Evolutionary conservation across 1,140 invertebrate species (phyloP).

Genomic region (Neuroterus valhalla): DNA sequence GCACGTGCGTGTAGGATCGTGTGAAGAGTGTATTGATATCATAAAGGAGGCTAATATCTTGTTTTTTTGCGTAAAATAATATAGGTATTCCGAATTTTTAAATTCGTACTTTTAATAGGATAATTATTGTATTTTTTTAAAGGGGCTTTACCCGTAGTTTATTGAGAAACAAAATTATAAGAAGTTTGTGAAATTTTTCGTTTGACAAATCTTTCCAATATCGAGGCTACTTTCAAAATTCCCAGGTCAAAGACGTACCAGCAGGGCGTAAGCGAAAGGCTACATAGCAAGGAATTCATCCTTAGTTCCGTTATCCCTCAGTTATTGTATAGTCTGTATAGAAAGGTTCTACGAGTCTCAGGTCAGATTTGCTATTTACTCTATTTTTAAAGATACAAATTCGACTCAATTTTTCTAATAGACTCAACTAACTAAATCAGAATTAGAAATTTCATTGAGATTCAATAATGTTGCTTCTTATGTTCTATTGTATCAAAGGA

Average conservation of each 20-base stretch:
- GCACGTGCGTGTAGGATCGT: not conserved
- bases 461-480: no score
- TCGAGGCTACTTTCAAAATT: not conserved
- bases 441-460: no score
- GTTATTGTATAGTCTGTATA: slow-evolving; percentile 14
- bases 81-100: not conserved
- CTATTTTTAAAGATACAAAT: not conserved
- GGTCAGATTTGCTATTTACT: not conserved
- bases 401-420: no score
- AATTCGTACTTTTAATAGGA: not conserved
- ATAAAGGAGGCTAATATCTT: not conserved
- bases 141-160: no score
- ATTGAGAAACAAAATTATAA: no score
- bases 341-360: slow-evolving; percentile 6
- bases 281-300: slow-evolving; percentile 19
- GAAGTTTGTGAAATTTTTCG: not conserved
- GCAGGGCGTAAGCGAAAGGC: slow-evolving; percentile 22
- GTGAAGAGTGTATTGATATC: not conserved
- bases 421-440: no score
- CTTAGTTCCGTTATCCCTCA: slow-evolving; percentile 21
- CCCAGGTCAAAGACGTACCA: slow-evolving; percentile 24
- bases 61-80: not conserved
- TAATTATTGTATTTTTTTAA: not conserved
- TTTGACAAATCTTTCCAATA: not conserved
- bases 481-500: no score